These are phyloP conservation scores for Petromus typicus DNA, from an alignment of 2,113 vertebrate genomes.

Conservation along the genomic window DNA sequence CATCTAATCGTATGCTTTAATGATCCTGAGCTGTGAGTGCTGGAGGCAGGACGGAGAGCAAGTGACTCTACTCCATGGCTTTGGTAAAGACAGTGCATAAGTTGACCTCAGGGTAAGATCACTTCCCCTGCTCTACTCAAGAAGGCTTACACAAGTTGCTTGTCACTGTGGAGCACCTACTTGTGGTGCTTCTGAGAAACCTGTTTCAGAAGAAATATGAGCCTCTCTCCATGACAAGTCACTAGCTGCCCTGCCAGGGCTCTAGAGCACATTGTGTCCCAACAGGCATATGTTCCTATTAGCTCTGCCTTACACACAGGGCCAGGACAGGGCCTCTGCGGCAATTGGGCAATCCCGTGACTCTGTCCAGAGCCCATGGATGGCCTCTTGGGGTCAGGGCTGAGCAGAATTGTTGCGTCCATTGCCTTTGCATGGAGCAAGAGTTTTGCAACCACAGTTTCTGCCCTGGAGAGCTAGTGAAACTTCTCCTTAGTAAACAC, in stretches of 20 bases:
- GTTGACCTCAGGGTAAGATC: not conserved
- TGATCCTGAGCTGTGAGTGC: not conserved
- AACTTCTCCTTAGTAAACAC: slow-evolving; percentile 44
- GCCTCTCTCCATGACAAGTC: not conserved
- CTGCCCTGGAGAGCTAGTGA: slow-evolving; percentile 48
- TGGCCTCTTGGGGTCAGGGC: not conserved
- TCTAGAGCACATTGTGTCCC: not conserved
- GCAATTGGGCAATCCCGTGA: slow-evolving; percentile 11
- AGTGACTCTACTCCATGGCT: not conserved
- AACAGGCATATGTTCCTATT: no score
- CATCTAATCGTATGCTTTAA: not conserved
- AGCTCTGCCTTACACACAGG: not conserved
- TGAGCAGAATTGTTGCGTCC: slow-evolving; percentile 52
- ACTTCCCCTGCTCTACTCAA: not conserved
- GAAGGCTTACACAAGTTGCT: not conserved
- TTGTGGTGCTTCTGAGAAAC: slow-evolving; percentile 7
- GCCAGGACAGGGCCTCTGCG: not conserved
- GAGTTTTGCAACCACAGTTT: slow-evolving; percentile 67
- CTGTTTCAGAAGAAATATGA: slow-evolving; percentile 8
- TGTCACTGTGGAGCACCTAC: not conserved
- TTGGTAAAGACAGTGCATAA: not conserved
- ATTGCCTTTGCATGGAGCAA: slow-evolving; percentile 48
- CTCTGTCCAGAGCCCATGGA: not conserved
- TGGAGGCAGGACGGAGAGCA: not conserved
- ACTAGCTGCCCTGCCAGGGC: not conserved